Conservation (phyloP, 2,888 invertebrate species). For the Gisinianus flammeolus region DNA sequence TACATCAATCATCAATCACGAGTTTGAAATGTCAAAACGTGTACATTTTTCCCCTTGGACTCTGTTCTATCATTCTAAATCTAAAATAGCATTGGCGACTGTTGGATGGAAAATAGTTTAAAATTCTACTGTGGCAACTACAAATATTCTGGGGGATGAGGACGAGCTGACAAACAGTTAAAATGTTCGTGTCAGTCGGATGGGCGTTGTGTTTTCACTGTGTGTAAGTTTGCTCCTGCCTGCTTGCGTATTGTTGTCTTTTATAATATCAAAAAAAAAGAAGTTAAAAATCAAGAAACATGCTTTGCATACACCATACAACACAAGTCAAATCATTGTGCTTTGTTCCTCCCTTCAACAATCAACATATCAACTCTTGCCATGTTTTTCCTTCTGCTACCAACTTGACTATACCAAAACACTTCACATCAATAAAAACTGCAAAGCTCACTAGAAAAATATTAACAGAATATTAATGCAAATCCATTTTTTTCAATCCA, state of each 20-base stretch:
- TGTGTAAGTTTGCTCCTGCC: neutral
- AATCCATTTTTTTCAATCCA: neutral
- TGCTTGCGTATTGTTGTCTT: neutral
- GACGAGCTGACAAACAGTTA: neutral
- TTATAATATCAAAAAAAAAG: neutral
- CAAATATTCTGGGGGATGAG: neutral
- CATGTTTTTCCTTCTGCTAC: neutral
- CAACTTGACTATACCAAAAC: neutral
- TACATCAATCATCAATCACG: neutral
- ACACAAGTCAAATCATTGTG: neutral
- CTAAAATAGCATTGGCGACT: neutral
- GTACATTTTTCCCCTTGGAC: neutral
- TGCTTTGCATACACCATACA: neutral
- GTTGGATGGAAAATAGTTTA: neutral
- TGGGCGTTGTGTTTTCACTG: conserved; percentile 9
- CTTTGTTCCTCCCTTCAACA: neutral
- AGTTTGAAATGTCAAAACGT: neutral
- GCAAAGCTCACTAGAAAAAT: neutral
- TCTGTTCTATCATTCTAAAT: neutral
- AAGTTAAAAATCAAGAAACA: neutral
- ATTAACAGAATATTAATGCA: neutral
- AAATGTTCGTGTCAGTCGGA: neutral
- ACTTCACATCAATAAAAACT: neutral
- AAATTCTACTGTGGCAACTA: neutral
- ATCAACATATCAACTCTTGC: neutral